Conservation (phyloP, 1,140 invertebrate genomes). For the Elymnias hypermnestra region DNA sequence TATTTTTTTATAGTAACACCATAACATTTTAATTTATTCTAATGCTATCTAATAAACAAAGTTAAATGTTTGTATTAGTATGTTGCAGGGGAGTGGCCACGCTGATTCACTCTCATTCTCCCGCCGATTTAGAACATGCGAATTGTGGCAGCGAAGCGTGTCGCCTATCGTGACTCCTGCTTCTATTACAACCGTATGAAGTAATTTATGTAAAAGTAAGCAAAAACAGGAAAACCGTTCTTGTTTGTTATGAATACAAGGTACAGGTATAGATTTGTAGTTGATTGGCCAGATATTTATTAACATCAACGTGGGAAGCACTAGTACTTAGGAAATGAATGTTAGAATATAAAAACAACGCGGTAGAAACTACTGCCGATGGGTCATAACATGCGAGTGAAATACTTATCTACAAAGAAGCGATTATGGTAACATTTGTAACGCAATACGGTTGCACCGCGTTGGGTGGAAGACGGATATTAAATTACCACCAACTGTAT, state of each 20-base stretch:
- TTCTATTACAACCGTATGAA: conserved; percentile 36
- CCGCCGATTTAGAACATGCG: conserved; percentile 39
- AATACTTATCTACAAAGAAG: conserved; percentile 10
- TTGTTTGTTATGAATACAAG: conserved; percentile 18
- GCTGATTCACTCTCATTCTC: conserved; percentile 55
- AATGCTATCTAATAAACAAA: conserved; percentile 15
- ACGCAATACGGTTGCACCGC: conserved; percentile 13
- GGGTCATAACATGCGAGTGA: no score
- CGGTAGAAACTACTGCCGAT: no score
- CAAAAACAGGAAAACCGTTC: conserved; percentile 24
- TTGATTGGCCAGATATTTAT: background rate
- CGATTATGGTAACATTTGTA: conserved; percentile 15
- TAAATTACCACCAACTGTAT: conserved; percentile 11
- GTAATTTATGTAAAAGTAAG: conserved; percentile 38
- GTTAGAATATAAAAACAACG: background rate
- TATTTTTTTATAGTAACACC: no score
- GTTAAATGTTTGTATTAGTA: conserved; percentile 6
- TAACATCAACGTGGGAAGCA: background rate
- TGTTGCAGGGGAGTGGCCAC: conserved; percentile 28
- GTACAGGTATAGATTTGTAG: background rate
- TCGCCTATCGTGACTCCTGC: conserved; percentile 39
- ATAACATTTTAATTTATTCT: no score
- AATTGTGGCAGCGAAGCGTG: conserved; percentile 38
- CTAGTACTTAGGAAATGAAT: background rate
- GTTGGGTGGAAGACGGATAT: conserved; percentile 16